phyloP scores from a whole-genome alignment of 2,888 invertebrate species.

The Pseudococcus jackbeardsleyi region DNA sequence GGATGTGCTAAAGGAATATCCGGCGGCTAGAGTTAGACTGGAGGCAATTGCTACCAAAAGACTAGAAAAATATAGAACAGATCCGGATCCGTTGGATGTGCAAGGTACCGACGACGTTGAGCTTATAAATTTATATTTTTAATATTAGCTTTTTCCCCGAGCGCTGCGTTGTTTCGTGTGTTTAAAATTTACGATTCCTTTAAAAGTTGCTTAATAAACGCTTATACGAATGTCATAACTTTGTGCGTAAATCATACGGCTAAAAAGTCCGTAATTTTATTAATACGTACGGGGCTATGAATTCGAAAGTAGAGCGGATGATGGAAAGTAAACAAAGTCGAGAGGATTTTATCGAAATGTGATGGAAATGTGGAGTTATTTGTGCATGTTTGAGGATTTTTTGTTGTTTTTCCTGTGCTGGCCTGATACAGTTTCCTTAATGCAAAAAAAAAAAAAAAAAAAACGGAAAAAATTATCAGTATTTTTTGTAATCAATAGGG shows the following conservation, averaged over 20 bases:
- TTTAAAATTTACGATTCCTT: constrained; percentile 1
- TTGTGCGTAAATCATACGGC: constrained; percentile 14
- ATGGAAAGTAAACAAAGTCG: not conserved
- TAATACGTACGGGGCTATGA: not conserved
- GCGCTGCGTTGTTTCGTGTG: not conserved
- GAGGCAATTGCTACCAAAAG: constrained; percentile 98
- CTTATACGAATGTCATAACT: constrained; percentile 28
- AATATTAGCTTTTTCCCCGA: not conserved
- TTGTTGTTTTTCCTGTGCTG: too few species aligned
- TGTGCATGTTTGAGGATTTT: too few species aligned
- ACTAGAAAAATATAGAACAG: constrained; percentile 93
- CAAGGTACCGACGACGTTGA: constrained; percentile 78
- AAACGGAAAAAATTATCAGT: too few species aligned
- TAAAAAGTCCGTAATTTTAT: not conserved
- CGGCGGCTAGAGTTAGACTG: constrained; percentile 91
- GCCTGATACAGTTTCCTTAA: too few species aligned
- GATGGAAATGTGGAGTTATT: too few species aligned
- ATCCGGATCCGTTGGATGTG: constrained; percentile 82
- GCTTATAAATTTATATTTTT: constrained; percentile 7
- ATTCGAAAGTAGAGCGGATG: not conserved
- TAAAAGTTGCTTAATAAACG: constrained; percentile 42
- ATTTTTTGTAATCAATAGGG: too few species aligned
- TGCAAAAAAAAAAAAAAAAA: too few species aligned
- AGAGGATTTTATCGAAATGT: not conserved
- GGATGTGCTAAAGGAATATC: constrained; percentile 98